phyloP scores from a whole-genome alignment of 2,113 vertebrate species.

The Sapajus apella region DNA sequence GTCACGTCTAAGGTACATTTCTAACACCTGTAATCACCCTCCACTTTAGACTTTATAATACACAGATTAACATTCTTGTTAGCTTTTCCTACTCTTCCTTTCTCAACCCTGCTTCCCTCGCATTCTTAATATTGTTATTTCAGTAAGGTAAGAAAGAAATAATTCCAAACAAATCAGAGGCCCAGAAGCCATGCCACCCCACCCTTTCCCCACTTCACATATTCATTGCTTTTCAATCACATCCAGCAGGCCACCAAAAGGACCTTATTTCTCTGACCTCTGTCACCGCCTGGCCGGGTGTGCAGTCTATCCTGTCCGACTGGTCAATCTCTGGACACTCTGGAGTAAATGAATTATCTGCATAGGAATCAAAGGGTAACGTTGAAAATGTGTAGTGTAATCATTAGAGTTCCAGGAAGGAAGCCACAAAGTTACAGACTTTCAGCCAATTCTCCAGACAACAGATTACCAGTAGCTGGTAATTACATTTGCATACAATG shows the following conservation, averaged over 20 bases:
- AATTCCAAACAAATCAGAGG: background rate
- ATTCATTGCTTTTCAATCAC: background rate
- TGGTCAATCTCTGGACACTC: conserved; percentile 28
- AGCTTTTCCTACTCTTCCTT: background rate
- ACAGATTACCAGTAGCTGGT: background rate
- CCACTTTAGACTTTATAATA: background rate
- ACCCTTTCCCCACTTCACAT: background rate
- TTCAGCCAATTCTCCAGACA: background rate
- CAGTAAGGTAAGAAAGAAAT: background rate
- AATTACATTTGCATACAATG: background rate
- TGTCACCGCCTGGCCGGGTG: conserved; percentile 25
- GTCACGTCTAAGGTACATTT: background rate
- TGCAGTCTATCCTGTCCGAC: conserved; percentile 73
- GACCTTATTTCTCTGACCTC: conserved; percentile 66
- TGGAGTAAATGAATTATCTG: conserved; percentile 59
- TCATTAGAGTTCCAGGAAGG: background rate
- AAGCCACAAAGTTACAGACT: background rate
- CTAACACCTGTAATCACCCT: background rate
- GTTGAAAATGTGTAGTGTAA: background rate
- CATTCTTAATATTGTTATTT: background rate
- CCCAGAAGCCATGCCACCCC: background rate
- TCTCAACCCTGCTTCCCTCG: background rate
- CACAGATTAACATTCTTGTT: background rate
- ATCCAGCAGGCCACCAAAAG: background rate
- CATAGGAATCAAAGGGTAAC: conserved; percentile 12